Percentiles rank a stretch among this genome's conserved stretches.
These are phyloP conservation scores for Timandra comae DNA, from an alignment of 2,888 invertebrate species.

Conservation along the genomic window DNA sequence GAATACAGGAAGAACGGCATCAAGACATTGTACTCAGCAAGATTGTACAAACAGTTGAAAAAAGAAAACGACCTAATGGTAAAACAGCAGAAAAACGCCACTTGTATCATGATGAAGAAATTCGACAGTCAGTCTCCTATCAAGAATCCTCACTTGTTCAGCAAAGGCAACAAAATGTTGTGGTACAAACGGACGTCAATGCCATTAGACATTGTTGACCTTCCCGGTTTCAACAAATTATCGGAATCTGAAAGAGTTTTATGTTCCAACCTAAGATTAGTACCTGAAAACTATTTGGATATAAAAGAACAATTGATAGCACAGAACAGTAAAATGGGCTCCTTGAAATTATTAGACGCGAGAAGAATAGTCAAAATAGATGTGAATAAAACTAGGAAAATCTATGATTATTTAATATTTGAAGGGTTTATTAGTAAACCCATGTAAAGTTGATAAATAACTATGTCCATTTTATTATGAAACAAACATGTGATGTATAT, in stretches of 20 bases:
- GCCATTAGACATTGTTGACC: constrained; percentile 80
- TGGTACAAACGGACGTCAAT: constrained; percentile 55
- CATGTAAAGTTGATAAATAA: constrained; percentile 36
- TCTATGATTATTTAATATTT: constrained; percentile 85
- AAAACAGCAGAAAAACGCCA: constrained; percentile 61
- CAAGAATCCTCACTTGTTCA: constrained; percentile 34
- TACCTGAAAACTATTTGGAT: constrained; percentile 87
- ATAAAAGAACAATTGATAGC: constrained; percentile 84
- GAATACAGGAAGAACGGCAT: constrained; percentile 85
- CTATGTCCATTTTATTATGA: constrained; percentile 16
- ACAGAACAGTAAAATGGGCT: constrained; percentile 86
- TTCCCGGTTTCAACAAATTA: constrained; percentile 88
- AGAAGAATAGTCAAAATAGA: constrained; percentile 92
- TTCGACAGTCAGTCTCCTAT: constrained; percentile 51
- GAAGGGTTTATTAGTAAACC: constrained; percentile 84
- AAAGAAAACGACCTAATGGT: constrained; percentile 75
- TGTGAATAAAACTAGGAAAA: constrained; percentile 93
- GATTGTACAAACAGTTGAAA: constrained; percentile 80
- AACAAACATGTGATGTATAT: no score
- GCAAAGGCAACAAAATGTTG: constrained; percentile 32
- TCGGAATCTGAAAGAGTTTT: constrained; percentile 82
- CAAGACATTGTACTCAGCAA: constrained; percentile 77
- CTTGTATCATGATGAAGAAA: constrained; percentile 49
- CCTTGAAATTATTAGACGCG: constrained; percentile 87
- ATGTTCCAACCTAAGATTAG: constrained; percentile 84